A percentile compares a stretch with the other conserved stretches of the same genome.
Evolutionary conservation across 1,140 invertebrate genomes (phyloP).

Genomic region (Hyphantria cunea): DNA sequence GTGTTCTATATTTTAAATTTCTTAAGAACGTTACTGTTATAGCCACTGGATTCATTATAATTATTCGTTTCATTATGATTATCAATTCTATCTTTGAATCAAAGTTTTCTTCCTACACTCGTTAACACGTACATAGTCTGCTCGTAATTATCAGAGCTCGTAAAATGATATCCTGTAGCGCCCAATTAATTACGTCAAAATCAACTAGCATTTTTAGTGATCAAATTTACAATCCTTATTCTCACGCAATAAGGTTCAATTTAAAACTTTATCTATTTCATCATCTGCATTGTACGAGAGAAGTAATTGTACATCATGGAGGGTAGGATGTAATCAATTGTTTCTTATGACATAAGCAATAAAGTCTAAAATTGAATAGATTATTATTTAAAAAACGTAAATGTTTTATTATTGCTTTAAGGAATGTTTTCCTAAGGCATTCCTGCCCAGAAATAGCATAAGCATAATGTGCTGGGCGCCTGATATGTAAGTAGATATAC

Average conservation of each 20-base stretch:
- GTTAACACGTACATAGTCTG: too few relatives aligned
- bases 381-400: constrained; percentile 15
- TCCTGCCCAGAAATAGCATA: constrained; percentile 74
- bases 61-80: too few relatives aligned
- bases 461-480: constrained; percentile 49
- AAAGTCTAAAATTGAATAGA: constrained; percentile 16
- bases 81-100: too few relatives aligned
- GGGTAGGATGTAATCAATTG: constrained; percentile 18
- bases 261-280: not conserved
- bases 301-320: constrained; percentile 10
- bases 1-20: too few relatives aligned
- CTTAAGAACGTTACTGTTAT: too few relatives aligned
- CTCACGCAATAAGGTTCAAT: constrained; percentile 4
- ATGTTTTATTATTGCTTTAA: constrained; percentile 19
- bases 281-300: not conserved
- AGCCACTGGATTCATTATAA: too few relatives aligned
- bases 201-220: not conserved
- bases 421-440: constrained; percentile 70
- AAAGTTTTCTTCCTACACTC: too few relatives aligned
- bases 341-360: too few relatives aligned
- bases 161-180: constrained; percentile 45
- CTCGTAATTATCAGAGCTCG: constrained; percentile 33
- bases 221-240: not conserved
- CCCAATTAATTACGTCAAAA: constrained; percentile 40
- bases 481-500: constrained; percentile 35